These are phyloP conservation scores for Proctacanthus coquilletti DNA, from an alignment of 1,140 invertebrate species.

Conservation along the genomic window DNA sequence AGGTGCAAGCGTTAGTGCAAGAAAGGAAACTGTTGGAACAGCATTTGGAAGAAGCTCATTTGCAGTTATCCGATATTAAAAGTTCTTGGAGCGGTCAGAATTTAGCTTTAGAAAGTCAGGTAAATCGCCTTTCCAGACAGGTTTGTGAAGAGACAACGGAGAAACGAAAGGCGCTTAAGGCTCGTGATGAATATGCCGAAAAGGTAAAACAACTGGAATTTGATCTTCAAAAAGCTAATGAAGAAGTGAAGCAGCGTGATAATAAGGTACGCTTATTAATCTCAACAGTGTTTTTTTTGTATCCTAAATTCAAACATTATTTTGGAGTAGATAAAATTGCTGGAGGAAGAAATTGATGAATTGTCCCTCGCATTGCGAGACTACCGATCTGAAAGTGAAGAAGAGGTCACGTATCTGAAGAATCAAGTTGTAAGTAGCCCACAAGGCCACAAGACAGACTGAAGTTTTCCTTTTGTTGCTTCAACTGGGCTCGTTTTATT, in stretches of 20 bases:
- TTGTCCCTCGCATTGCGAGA: conserved; percentile 43
- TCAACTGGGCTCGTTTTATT: neutral
- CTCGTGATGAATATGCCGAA: conserved; percentile 47
- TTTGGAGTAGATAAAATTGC: conserved; percentile 32
- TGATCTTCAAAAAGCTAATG: conserved; percentile 50
- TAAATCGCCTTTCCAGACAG: conserved; percentile 55
- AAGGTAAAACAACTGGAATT: conserved; percentile 46
- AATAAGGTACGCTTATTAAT: conserved; percentile 36
- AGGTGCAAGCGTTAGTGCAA: conserved; percentile 31
- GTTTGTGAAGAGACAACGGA: conserved; percentile 67
- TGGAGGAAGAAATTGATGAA: conserved; percentile 46
- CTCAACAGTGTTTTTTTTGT: neutral
- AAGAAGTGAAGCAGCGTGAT: conserved; percentile 52
- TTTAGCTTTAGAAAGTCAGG: conserved; percentile 68
- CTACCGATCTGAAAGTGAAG: conserved; percentile 40
- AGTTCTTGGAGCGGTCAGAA: conserved; percentile 81
- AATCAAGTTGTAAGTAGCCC: conserved; percentile 49
- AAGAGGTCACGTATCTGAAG: conserved; percentile 43
- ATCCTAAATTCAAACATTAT: neutral
- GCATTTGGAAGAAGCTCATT: conserved; percentile 63
- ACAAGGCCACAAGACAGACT: conserved; percentile 11
- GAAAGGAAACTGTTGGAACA: conserved; percentile 55
- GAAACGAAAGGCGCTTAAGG: conserved; percentile 52
- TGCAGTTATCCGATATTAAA: conserved; percentile 75
- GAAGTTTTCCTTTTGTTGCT: neutral